These are phyloP conservation scores for Caiman crocodilus DNA, from an alignment of 2,797 vertebrate species.

Conservation along the genomic window DNA sequence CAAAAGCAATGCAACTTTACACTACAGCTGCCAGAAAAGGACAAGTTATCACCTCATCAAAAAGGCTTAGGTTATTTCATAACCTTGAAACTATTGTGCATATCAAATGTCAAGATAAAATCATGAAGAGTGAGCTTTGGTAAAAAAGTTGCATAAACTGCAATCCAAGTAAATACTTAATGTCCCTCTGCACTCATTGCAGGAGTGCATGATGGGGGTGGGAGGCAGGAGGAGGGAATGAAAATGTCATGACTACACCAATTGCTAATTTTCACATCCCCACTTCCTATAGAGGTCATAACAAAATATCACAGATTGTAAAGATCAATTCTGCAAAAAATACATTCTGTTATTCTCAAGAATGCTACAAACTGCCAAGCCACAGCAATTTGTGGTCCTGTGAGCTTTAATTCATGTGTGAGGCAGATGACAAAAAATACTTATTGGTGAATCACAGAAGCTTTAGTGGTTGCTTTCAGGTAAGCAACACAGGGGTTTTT, in stretches of 20 bases:
- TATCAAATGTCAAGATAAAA: constrained; percentile 66
- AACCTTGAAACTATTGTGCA: constrained; percentile 18
- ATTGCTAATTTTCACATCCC: not conserved
- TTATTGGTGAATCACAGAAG: not conserved
- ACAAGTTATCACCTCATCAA: constrained; percentile 41
- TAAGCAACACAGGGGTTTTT: fast-evolving
- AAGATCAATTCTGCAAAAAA: not conserved
- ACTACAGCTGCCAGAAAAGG: constrained; percentile 15
- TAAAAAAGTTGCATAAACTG: constrained; percentile 60
- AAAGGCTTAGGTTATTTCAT: constrained; percentile 38
- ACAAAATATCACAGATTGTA: not conserved
- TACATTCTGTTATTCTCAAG: fast-evolving
- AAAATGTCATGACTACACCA: not conserved
- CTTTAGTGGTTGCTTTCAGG: not conserved
- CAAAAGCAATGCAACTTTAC: constrained; percentile 5
- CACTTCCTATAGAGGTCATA: not conserved
- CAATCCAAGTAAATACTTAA: constrained; percentile 12
- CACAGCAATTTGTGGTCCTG: not conserved
- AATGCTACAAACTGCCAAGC: no score
- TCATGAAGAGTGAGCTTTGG: constrained; percentile 38
- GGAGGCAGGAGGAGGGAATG: not conserved
- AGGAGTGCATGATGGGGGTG: not conserved
- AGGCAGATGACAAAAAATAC: not conserved
- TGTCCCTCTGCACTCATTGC: not conserved
- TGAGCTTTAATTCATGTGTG: fast-evolving